Evolutionary conservation across 2,113 vertebrate species (phyloP).

Genomic region (Actenoides lindsayi): DNA sequence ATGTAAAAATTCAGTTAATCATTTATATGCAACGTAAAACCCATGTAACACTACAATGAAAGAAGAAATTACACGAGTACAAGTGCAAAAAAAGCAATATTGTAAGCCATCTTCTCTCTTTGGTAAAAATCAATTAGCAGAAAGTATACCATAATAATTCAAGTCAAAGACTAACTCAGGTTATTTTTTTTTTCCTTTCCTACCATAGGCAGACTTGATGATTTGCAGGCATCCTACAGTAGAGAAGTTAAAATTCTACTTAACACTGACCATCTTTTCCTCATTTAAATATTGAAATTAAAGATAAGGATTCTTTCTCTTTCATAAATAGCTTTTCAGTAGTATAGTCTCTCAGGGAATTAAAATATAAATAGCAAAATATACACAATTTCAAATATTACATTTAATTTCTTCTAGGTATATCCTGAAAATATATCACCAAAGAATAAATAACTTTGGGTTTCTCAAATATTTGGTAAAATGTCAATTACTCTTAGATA

Average conservation of each 20-base stretch:
- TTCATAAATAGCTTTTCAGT: conserved; percentile 59
- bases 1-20: conserved; percentile 9
- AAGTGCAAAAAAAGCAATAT: conserved; percentile 59
- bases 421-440: conserved; percentile 17
- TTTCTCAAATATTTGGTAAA: conserved; percentile 56
- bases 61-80: conserved; percentile 28
- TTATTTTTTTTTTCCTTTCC: background rate
- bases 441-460: conserved; percentile 62
- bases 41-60: conserved; percentile 17
- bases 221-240: background rate
- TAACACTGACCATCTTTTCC: background rate
- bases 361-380: conserved; percentile 69
- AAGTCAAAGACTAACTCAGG: conserved; percentile 24
- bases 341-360: conserved; percentile 23
- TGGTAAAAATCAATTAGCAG: conserved; percentile 51
- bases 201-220: background rate
- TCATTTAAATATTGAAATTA: conserved; percentile 49
- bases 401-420: conserved; percentile 16
- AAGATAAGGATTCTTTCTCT: background rate
- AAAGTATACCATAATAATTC: conserved; percentile 2
- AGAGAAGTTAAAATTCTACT: background rate
- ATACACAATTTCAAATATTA: conserved; percentile 51
- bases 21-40: background rate
- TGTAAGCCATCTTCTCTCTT: conserved; percentile 33
- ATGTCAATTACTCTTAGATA: conserved; percentile 1